Percentiles rank a stretch among this genome's conserved stretches.
Conservation (phyloP, 2,797 vertebrate species). For the Mus minutoides region DNA sequence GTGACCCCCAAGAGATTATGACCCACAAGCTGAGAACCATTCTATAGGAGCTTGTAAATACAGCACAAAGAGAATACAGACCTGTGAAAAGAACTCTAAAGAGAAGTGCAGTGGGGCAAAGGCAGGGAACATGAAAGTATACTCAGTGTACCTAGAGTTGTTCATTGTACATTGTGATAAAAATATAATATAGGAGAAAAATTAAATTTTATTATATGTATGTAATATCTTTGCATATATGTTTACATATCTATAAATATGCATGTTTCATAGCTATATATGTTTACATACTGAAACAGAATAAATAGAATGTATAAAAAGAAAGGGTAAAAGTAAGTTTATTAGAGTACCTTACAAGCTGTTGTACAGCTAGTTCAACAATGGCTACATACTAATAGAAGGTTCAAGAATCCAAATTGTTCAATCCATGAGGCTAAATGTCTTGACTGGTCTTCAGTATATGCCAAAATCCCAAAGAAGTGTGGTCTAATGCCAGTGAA, state of each 20-base stretch:
- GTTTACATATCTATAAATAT: not conserved
- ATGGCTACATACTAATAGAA: not conserved
- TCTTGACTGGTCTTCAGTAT: not conserved
- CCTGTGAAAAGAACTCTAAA: not conserved
- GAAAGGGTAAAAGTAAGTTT: not conserved
- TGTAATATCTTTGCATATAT: not conserved
- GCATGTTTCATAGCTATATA: not conserved
- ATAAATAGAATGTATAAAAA: not conserved
- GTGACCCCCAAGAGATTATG: not conserved
- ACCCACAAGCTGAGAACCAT: not conserved
- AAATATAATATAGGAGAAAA: not conserved
- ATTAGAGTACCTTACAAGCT: not conserved
- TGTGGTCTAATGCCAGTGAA: no score
- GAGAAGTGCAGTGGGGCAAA: not conserved
- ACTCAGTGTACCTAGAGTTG: not conserved
- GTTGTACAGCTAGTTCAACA: not conserved
- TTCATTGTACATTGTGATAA: not conserved
- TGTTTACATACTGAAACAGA: not conserved
- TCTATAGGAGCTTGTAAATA: not conserved
- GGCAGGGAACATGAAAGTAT: not conserved
- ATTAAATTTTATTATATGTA: not conserved
- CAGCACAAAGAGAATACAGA: constrained; percentile 16
- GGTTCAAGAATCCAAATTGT: not conserved
- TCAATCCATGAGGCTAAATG: not conserved
- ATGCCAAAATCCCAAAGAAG: not conserved